Conservation (phyloP, 23 tunicate genomes). For the Oikopleura vanhoeffeni region DNA sequence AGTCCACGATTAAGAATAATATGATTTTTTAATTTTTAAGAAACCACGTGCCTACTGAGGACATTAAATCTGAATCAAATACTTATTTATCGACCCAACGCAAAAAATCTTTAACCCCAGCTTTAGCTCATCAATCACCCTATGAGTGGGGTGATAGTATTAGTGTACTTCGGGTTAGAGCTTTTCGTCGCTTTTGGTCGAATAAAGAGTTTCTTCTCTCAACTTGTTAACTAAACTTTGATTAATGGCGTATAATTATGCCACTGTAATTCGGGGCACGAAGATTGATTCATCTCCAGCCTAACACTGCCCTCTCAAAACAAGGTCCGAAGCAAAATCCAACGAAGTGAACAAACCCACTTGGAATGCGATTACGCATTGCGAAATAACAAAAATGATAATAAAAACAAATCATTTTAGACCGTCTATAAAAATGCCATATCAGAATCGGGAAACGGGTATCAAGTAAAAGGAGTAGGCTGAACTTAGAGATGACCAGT, state of each 20-base stretch:
- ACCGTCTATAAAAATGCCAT: too few relatives aligned
- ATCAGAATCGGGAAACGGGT: neutral
- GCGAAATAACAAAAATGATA: conserved; percentile 29
- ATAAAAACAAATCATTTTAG: conserved; percentile 19
- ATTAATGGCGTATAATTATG: conserved; percentile 17
- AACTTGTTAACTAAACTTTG: neutral
- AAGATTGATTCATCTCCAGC: conserved; percentile 3
- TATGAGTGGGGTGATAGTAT: too few relatives aligned
- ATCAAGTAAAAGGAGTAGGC: neutral
- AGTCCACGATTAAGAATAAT: too few relatives aligned
- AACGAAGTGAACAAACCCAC: conserved; percentile 15
- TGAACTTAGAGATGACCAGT: neutral
- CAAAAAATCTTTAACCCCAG: too few relatives aligned
- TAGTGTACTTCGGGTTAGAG: too few relatives aligned
- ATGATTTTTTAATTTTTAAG: too few relatives aligned
- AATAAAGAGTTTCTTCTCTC: too few relatives aligned
- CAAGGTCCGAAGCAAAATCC: conserved; percentile 31
- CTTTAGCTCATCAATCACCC: too few relatives aligned
- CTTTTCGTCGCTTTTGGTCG: too few relatives aligned
- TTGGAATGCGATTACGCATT: neutral
- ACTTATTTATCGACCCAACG: too few relatives aligned
- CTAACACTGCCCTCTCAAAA: conserved; percentile 25
- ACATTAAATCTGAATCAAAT: too few relatives aligned
- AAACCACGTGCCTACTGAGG: too few relatives aligned
- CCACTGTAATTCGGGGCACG: conserved; percentile 24